Conservation (phyloP, 1,140 invertebrate species). For the Monochamus saltuarius region DNA sequence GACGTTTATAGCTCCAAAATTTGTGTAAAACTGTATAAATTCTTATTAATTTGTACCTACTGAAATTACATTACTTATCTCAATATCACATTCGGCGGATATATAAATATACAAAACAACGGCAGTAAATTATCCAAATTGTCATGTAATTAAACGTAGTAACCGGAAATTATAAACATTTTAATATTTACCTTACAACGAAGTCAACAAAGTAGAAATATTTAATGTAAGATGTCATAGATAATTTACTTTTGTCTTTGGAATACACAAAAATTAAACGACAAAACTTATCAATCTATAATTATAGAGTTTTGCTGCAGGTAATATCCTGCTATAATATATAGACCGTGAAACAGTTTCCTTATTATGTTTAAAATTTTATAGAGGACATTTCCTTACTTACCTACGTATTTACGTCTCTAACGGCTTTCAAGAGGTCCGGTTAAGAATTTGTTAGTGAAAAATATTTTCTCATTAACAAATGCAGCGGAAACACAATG, state of each 20-base stretch:
- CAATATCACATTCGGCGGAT: neutral
- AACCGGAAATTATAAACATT: conserved; percentile 10
- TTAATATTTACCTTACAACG: conserved; percentile 3
- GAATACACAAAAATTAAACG: too few species aligned
- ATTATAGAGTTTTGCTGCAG: too few species aligned
- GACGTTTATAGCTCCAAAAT: conserved; percentile 4
- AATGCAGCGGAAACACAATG: too few species aligned
- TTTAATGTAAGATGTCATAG: too few species aligned
- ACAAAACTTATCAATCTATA: too few species aligned
- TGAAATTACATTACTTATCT: conserved; percentile 8
- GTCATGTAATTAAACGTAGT: conserved; percentile 14
- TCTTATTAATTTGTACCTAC: neutral
- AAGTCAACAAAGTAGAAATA: too few species aligned
- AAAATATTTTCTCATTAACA: neutral
- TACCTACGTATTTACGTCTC: neutral
- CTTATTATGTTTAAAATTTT: neutral
- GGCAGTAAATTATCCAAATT: conserved; percentile 1
- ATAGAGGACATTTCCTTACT: conserved; percentile 1
- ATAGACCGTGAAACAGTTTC: conserved; percentile 12
- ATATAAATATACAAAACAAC: conserved; percentile 15
- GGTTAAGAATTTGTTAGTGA: conserved; percentile 6
- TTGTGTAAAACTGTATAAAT: neutral
- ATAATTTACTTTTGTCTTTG: too few species aligned
- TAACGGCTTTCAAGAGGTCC: neutral
- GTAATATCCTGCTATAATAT: neutral